Evolutionary conservation across 2,888 invertebrate species (phyloP), one percentile per base, ranked within the genome.

Genomic region (Acleris sparsana): DNA sequence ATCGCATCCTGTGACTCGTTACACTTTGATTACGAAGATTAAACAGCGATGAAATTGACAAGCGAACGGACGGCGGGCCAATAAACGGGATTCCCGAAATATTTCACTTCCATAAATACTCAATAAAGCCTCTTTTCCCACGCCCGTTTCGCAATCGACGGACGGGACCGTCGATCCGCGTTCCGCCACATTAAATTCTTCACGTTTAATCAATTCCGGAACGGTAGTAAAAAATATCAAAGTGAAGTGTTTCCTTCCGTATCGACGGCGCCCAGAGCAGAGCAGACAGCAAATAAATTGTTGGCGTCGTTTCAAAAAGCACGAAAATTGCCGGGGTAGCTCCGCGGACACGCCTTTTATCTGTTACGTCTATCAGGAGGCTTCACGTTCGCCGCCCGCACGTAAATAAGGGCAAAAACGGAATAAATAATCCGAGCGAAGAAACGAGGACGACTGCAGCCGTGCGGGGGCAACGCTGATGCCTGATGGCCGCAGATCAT

Each of bases 261-360:
- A 87, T 86, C 81, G 82, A 82, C 78, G 79, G 77, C 80, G 81
- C 79, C 78, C 77, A 77, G 76, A 82, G 77, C 73, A 80, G 78
- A 79, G 78, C 78, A 87, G 86, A 88, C 84, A 85, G 85, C 80
- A 84, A 86, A 91, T 88, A 90, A 89, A 90, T 90, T 83, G 84
- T 85, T 88, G 87, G 86, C 84, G 82, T 85, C 85, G 87, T 86
- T 87, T 89, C 86, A 88, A 91, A 88, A 86, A 86, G 85, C 82
- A 80, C 82, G 83, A 76, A 89, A 89, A 88, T 84, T 83, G 85
- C 81, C 80, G 78, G 83, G 82, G 84, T 82, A 80, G 80, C 79
- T 83, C 75, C 80, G 76, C 80, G 80, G 88, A 81, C 84, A 86
- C 91, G 91, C 91, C 90, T 89, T 92, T 92, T 89, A 88, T 88